Conservation (phyloP, 2,888 invertebrate genomes). For the Lasioglossum malachurum region DNA sequence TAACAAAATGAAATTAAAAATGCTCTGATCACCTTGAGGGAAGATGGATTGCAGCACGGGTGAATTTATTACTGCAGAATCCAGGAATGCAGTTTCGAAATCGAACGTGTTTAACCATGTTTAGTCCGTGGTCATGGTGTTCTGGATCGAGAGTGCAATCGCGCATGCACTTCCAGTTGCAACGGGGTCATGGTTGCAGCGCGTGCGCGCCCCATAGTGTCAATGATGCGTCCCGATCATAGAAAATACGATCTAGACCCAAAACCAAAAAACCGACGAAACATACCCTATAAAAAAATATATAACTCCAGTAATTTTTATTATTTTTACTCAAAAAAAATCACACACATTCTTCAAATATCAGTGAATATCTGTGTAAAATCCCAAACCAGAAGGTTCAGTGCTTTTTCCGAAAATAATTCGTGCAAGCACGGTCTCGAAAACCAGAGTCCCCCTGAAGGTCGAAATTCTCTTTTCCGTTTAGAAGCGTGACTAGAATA, state of each 20-base stretch:
- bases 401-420: background rate
- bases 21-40: too few relatives aligned
- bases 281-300: background rate
- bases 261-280: background rate
- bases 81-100: too few relatives aligned
- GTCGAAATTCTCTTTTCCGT: background rate
- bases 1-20: too few relatives aligned
- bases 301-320: background rate
- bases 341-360: background rate
- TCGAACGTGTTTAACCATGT: background rate
- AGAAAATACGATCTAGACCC: background rate
- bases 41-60: too few relatives aligned
- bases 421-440: background rate
- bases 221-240: background rate
- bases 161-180: background rate
- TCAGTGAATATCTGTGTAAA: background rate
- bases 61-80: background rate
- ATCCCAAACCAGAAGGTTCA: background rate
- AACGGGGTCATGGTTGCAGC: background rate
- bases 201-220: background rate
- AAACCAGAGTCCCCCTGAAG: background rate
- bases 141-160: background rate
- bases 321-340: background rate
- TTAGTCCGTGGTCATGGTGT: background rate
- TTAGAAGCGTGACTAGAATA: background rate